Percentiles rank a stretch among this genome's conserved stretches.
These are phyloP conservation scores for Serripes groenlandicus DNA, from an alignment of 2,888 invertebrate species.

Conservation along the genomic window DNA sequence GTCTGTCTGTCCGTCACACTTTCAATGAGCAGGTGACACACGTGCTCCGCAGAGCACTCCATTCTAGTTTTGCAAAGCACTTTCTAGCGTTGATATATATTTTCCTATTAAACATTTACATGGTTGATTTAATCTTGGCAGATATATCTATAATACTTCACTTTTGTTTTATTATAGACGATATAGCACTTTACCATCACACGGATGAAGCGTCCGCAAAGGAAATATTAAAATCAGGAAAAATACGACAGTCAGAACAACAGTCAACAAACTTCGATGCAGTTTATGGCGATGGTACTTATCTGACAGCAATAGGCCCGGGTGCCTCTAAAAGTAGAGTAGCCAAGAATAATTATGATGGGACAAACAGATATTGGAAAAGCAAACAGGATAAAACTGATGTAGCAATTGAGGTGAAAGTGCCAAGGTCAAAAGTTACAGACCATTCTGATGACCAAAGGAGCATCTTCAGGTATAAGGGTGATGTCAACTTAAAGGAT, in stretches of 20 bases:
- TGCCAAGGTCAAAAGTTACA: background rate
- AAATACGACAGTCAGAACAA: background rate
- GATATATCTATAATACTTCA: too few species aligned
- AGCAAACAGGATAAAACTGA: conserved; percentile 5
- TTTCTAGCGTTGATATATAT: too few species aligned
- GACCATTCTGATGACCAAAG: background rate
- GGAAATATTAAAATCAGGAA: conserved; percentile 4
- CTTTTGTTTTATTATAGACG: background rate
- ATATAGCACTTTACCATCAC: conserved; percentile 1
- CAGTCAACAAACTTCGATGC: background rate
- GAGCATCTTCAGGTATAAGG: background rate
- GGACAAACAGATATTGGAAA: background rate
- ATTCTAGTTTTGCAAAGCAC: too few species aligned
- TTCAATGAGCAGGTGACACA: too few species aligned
- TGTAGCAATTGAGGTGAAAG: conserved; percentile 7
- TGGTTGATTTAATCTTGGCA: too few species aligned
- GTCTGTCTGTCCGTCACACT: too few species aligned
- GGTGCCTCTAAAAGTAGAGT: conserved; percentile 4
- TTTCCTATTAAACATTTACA: too few species aligned
- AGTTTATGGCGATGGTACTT: conserved; percentile 11
- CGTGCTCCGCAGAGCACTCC: too few species aligned
- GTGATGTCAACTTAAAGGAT: background rate
- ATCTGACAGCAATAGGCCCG: conserved; percentile 19
- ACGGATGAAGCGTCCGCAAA: background rate
- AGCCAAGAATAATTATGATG: conserved; percentile 17